These are phyloP conservation scores for Odobenus rosmarus DNA, from an alignment of 2,113 vertebrate genomes.

Conservation along the genomic window DNA sequence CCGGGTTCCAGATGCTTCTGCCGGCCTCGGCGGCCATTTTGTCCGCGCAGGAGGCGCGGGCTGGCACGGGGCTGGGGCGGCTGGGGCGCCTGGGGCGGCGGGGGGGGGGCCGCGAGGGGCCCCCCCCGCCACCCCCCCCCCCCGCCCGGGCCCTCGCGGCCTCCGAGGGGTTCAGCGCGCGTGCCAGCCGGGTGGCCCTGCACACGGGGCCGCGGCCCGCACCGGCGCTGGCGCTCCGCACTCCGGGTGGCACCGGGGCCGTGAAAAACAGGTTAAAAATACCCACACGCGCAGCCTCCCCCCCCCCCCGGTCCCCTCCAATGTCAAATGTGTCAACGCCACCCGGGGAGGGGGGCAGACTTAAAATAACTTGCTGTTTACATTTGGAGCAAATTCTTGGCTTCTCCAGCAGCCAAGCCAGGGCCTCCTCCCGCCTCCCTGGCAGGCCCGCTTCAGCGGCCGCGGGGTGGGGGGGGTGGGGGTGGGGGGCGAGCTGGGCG, in stretches of 20 bases:
- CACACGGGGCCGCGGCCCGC: not conserved
- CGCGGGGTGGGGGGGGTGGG: slow-evolving; percentile 26
- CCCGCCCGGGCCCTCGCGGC: not conserved
- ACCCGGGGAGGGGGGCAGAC: not conserved
- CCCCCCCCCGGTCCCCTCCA: not conserved
- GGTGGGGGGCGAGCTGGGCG: not conserved
- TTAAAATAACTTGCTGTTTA: slow-evolving; percentile 78
- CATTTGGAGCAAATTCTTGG: slow-evolving; percentile 70
- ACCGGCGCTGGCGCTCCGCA: fast-evolving
- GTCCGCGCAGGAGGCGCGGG: not conserved
- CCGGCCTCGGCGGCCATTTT: slow-evolving; percentile 72
- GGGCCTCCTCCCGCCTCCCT: slow-evolving; percentile 35
- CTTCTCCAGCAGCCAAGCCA: not conserved
- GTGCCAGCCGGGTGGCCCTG: not conserved
- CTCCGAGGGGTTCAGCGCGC: not conserved
- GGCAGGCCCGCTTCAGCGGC: slow-evolving; percentile 77
- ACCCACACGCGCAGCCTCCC: not conserved
- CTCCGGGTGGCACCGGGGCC: not conserved
- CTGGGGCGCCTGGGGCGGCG: not conserved
- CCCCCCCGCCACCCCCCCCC: too few species aligned
- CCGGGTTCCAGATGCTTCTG: slow-evolving; percentile 5
- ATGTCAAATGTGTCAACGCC: slow-evolving; percentile 67
- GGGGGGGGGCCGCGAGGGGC: too few species aligned
- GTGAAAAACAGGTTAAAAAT: slow-evolving; percentile 66
- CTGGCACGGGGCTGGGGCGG: not conserved